Base-by-base conservation (phyloP, 2,797 vertebrate species). In the Odontamblyopus rebecca region DNA sequence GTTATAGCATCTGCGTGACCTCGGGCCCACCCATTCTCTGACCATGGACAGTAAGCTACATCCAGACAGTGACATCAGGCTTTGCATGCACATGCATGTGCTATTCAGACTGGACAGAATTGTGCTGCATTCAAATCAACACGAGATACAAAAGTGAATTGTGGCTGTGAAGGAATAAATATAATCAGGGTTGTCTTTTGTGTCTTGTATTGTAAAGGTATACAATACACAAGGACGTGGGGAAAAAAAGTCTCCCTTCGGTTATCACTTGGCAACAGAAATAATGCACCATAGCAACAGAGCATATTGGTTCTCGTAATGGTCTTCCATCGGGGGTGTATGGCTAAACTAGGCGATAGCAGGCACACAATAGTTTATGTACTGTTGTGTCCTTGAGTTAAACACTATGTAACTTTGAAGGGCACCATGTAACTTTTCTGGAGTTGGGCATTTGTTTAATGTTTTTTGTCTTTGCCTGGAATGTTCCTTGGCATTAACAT, bases 1-100 rank as follows among this genome's bases (percentile, higher is more conserved):
- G 76, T 82, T 84, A 75, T 48, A 54, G 53, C 71, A 29, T 69
- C 71, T 82, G 51, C 56, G 30, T 80, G 86, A 88, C 71, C 82
- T 66, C 0, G 4, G 5, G 73, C 61, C 78, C 84, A 78, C 81
- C 81, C 82, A 81, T 69, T 44, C 71, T 70, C 54, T 82, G 80
- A 82, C 81, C 30, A 71, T 69, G n/a, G 0, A 29, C 65, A 50
- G 71, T 6, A 32, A 62, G 61, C 61, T 4, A n/a, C 74, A 67
- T 67, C 64, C 73, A 75, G 51, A 50, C 51, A 44, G 53, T 68
- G 67, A 41, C 73, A 68, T 74, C 71, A 78, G 81, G 67, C 51
- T 70, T 56, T 23, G 67, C 67, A 63, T 35, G 16, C 30, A 66
- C 60, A 68, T 38, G 1, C 62, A 29, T 70, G 68, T 7, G 11